Conservation (phyloP, 2,888 invertebrate species). For the Perdita meconis region DNA sequence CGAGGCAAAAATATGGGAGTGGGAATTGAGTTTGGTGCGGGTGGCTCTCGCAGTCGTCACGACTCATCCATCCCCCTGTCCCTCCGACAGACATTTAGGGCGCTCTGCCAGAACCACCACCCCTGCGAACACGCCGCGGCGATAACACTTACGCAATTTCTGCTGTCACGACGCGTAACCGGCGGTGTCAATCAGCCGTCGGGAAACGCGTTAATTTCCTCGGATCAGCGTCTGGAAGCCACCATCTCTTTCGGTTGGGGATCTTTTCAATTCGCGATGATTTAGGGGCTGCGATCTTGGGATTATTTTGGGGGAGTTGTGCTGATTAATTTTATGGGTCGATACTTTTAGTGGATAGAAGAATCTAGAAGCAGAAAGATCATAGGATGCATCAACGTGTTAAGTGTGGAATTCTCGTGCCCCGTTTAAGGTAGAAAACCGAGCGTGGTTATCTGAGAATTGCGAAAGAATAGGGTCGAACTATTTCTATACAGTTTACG, state of each 20-base stretch:
- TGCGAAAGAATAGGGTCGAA: slow-evolving; percentile 13
- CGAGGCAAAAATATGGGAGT: slow-evolving; percentile 77
- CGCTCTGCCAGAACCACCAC: slow-evolving; percentile 4
- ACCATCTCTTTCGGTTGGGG: no score
- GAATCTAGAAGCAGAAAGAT: no score
- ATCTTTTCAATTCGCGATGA: no score
- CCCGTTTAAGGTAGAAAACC: slow-evolving; percentile 1
- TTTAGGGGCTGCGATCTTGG: no score
- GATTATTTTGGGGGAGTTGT: no score
- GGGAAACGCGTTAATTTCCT: slow-evolving; percentile 62
- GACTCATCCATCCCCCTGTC: slow-evolving; percentile 16
- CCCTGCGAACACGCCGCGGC: slow-evolving; percentile 13
- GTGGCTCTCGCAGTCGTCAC: slow-evolving; percentile 29
- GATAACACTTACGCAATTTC: slow-evolving; percentile 60
- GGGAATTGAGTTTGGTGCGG: slow-evolving; percentile 73
- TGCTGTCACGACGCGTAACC: slow-evolving; percentile 52
- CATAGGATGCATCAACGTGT: no score
- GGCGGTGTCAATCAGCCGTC: slow-evolving; percentile 49
- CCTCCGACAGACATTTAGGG: slow-evolving; percentile 30
- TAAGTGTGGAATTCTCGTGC: no score
- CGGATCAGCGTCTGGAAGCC: slow-evolving; percentile 23
- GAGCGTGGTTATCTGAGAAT: slow-evolving; percentile 31
- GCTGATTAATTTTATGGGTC: no score
- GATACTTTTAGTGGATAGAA: no score
- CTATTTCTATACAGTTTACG: slow-evolving; percentile 31